Evolutionary conservation across 2,888 invertebrate species (phyloP), one percentile per base, ranked within the genome.

Genomic region (Drosophila anomalata): DNA sequence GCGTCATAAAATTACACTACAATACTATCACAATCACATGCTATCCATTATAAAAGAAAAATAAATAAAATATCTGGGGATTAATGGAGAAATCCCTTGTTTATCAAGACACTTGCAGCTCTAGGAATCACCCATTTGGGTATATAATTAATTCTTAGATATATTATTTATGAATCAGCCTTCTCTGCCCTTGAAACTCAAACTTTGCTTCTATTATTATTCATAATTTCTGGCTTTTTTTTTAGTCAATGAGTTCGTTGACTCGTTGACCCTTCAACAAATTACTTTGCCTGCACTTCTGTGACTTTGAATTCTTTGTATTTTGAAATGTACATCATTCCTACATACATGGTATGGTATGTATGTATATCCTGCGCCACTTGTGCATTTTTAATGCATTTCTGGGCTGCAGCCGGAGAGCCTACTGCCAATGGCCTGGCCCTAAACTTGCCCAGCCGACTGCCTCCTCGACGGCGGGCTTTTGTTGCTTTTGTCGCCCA

Each of bases 341-440:
- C 31, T 22, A 61, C 46, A 17, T 31, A 11, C 70, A 17, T 17
- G 17, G 17, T 17, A 17, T 17, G 17, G 17, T 17, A 17, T 17
- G 26, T 69, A 53, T 62, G 39, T 66, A 50, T 59, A 62, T 75
- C 62, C 57, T 72, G 59, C 59, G 41, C 59, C 69, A 77, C 69
- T 87, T 76, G 79, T 78, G 73, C 66, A 86, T 82, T 75, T 85
- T 82, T 73, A 85, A 85, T 87, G 83, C 69, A 79, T 71, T 71
- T 71, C 61, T 42, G 46, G 61, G 52, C 57, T 55, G 54, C 58
- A 39, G 17, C 33, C 24, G n/a, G 36, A 9, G 20, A 9, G 20
- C 24, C 60, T 44, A 20, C 66, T 63, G 68, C 53, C 75, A 68
- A 73, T 62, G 77, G 77, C 83, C 60, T 62, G 77, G 77, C 83